Evolutionary conservation across 2,797 vertebrate species (phyloP), one percentile per base, ranked within the genome.

Genomic region (Tolypeutes matacus): DNA sequence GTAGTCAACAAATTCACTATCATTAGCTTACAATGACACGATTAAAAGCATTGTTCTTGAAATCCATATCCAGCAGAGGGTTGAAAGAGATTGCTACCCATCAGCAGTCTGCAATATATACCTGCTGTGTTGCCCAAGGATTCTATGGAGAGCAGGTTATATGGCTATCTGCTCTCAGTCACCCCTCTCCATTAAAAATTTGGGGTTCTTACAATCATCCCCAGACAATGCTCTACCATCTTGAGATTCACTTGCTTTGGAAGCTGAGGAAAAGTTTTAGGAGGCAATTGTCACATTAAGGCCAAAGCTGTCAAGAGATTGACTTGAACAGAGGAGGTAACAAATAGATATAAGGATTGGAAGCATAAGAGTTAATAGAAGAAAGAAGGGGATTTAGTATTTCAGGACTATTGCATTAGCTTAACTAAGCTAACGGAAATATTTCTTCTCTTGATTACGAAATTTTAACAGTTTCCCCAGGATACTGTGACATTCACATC

Each of bases 401-500:
- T 91, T 13, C 36, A 84, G 42, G 91, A 93, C 42, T 89, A 93
- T 15, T 86, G n/a, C 12, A 70, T 75, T 94, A 92, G 20, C 73
- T 51, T 51, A 51, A 92, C 27, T 80, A 87, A 90, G 15, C 11
- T 83, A 92, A 85, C 69, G 14, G 29, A 95, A 89, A 58, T 73
- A 88, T 86, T 86, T 95, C 11, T 92, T 93, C 12, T 60, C 10
- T 83, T 92, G 88, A 64, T 92, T 89, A 77, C 7, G 95, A 86
- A 76, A 80, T 70, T 87, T 2, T 4, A 78, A 80, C 87, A 42
- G 17, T 58, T 90, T 46, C 2, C 51, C 20, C 20, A 89, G 36
- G 93, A 92, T 95, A 84, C 39, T 88, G 14, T 86, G 53, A 46
- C 34, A 78, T 86, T 92, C 20, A 92, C 73, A 20, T 83, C 7